These are phyloP conservation scores for Henricia sp. DNA, from an alignment of 53 echinoderm and acorn worm species.

Conservation along the genomic window DNA sequence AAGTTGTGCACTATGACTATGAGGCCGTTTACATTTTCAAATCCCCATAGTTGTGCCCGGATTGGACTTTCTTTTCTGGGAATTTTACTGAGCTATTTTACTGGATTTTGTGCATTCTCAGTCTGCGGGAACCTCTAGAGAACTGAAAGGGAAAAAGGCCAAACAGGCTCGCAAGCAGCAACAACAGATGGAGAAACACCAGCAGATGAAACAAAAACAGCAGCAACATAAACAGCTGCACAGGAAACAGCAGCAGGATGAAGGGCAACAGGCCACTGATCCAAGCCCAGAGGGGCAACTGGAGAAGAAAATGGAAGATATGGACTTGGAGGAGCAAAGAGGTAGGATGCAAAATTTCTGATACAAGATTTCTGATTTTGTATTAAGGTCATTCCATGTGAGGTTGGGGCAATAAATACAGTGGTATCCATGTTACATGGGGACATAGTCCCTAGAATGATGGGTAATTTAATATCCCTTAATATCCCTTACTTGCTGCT, in stretches of 20 bases:
- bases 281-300: background rate
- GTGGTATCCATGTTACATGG: too few relatives aligned
- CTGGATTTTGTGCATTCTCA: conserved; percentile 15
- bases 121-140: conserved; percentile 86
- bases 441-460: too few relatives aligned
- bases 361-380: background rate
- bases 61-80: too few relatives aligned
- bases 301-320: conserved; percentile 25
- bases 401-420: too few relatives aligned
- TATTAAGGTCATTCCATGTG: too few relatives aligned
- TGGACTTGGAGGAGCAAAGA: conserved; percentile 15
- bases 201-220: conserved; percentile 49
- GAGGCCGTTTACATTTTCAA: too few relatives aligned
- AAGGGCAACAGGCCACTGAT: background rate
- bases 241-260: background rate
- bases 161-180: conserved; percentile 73
- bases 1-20: too few relatives aligned
- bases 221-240: conserved; percentile 56
- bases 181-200: conserved; percentile 62
- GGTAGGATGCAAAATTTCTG: conserved; percentile 2
- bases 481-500: too few relatives aligned
- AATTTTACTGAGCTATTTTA: background rate
- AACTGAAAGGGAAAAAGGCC: conserved; percentile 84
- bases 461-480: too few relatives aligned
- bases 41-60: too few relatives aligned